These are phyloP conservation scores for Mythimna vitellina DNA, from an alignment of 2,888 invertebrate species.

Conservation along the genomic window DNA sequence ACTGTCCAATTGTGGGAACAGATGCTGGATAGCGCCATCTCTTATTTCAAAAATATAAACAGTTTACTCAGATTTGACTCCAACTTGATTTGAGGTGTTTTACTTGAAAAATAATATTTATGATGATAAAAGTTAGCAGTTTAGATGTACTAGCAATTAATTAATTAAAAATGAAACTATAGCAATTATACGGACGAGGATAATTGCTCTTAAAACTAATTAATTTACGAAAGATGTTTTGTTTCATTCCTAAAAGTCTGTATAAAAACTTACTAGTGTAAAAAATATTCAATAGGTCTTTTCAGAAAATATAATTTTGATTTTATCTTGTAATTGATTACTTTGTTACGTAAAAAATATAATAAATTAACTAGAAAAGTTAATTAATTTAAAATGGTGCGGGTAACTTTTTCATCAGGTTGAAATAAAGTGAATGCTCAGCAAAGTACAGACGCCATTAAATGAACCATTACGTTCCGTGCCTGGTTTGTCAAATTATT, in stretches of 20 bases:
- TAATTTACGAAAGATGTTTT: constrained; percentile 59
- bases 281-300: constrained; percentile 37
- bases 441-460: constrained; percentile 81
- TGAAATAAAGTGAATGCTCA: constrained; percentile 77
- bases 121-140: constrained; percentile 10
- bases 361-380: not conserved
- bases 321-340: not conserved
- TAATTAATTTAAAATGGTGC: not conserved
- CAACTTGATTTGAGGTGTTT: constrained; percentile 33
- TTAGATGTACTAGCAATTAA: not conserved
- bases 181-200: constrained; percentile 32
- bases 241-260: constrained; percentile 72
- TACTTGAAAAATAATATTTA: constrained; percentile 16
- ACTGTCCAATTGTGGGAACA: not conserved
- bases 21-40: constrained; percentile 71
- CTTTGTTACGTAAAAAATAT: not conserved
- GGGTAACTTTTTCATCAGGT: not conserved
- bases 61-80: constrained; percentile 13
- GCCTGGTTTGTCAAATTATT: constrained; percentile 88
- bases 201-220: constrained; percentile 58
- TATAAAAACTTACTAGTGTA: constrained; percentile 75
- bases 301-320: not conserved
- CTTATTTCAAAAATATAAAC: constrained; percentile 59
- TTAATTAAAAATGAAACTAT: constrained; percentile 28
- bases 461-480: constrained; percentile 76